These are phyloP conservation scores for Orientallactaga sibirica DNA, from an alignment of 2,797 vertebrate genomes.

Conservation along the genomic window DNA sequence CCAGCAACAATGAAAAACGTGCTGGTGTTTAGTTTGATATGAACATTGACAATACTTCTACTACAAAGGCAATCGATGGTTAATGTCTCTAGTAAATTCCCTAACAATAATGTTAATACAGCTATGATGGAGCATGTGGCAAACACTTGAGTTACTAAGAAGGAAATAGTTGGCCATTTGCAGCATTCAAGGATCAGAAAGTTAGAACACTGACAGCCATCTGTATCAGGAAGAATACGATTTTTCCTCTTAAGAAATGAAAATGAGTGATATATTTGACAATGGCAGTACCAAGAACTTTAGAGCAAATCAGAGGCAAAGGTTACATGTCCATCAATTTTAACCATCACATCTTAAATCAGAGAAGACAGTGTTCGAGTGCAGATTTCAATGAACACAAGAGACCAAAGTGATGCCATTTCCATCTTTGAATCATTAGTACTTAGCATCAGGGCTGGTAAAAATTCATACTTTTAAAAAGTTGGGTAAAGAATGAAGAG, in stretches of 20 bases:
- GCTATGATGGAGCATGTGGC: not conserved
- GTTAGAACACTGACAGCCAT: not conserved
- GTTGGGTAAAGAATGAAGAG: not conserved
- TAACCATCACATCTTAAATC: not conserved
- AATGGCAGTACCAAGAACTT: not conserved
- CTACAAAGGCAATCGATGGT: not conserved
- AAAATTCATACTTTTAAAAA: not conserved
- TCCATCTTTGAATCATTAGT: not conserved
- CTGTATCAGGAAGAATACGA: not conserved
- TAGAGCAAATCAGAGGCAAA: slow-evolving; percentile 45
- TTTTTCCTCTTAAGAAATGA: slow-evolving; percentile 3
- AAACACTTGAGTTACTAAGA: not conserved
- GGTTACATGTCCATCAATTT: not conserved
- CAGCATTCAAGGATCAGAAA: not conserved
- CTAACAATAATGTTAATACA: not conserved
- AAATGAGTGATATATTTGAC: not conserved
- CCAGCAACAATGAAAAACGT: not conserved
- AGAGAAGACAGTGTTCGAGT: not conserved
- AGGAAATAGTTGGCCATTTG: not conserved
- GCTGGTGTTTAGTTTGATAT: not conserved
- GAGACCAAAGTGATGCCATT: not conserved
- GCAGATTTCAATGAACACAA: not conserved
- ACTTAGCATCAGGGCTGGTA: not conserved
- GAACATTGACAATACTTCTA: not conserved
- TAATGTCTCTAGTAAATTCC: not conserved